These are phyloP conservation scores for Heliconius ethilla DNA, from an alignment of 2,888 invertebrate genomes.

Conservation along the genomic window DNA sequence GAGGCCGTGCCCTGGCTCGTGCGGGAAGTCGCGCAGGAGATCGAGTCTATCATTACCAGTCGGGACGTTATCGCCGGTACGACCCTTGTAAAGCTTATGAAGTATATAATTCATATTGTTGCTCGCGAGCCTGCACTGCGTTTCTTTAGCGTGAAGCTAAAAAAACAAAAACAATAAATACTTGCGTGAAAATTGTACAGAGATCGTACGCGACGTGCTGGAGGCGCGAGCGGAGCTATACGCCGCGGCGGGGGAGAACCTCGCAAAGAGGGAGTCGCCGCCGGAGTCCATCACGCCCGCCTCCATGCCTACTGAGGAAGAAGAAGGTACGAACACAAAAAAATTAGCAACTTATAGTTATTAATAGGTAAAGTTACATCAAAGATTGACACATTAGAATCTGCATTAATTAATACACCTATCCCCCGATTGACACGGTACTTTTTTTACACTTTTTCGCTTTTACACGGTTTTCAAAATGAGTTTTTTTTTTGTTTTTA, in stretches of 20 bases:
- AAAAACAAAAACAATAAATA: background rate
- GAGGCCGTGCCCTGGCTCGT: constrained; percentile 94
- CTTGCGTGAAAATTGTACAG: constrained; percentile 62
- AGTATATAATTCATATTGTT: background rate
- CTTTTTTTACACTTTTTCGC: no score
- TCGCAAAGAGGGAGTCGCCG: constrained; percentile 46
- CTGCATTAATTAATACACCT: background rate
- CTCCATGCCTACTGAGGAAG: constrained; percentile 51
- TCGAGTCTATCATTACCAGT: constrained; percentile 90
- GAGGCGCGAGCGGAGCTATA: constrained; percentile 87
- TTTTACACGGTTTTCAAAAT: no score
- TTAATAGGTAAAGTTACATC: background rate
- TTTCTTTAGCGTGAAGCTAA: no score
- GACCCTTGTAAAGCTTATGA: background rate
- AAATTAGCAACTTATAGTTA: background rate
- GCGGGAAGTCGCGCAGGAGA: constrained; percentile 89
- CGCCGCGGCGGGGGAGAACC: constrained; percentile 68
- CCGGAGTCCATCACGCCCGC: constrained; percentile 58
- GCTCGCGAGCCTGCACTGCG: background rate
- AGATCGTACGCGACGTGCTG: constrained; percentile 89
- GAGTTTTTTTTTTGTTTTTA: no score
- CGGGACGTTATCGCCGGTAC: constrained; percentile 89
- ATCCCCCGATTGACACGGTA: no score
- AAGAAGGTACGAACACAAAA: constrained; percentile 46
- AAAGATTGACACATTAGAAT: background rate